Percentiles rank a stretch among this genome's conserved stretches.
Evolutionary conservation across 2,113 vertebrate genomes (phyloP).

Genomic region (Cranoglanis bouderius): DNA sequence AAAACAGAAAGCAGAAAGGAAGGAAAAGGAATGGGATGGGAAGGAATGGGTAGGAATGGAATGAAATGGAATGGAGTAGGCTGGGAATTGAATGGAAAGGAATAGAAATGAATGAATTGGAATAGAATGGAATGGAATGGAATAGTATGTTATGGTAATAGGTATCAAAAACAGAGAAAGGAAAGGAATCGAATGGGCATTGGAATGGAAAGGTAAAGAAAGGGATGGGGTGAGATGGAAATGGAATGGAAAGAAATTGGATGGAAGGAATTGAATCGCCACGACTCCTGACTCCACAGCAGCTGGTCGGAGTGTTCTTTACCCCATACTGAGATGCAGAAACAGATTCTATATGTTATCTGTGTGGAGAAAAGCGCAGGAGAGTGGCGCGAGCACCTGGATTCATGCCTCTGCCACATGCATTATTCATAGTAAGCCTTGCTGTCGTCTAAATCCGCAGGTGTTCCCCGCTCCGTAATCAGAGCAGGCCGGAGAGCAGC

Average conservation of each 20-base stretch:
- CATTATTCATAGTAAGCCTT: constrained; percentile 50
- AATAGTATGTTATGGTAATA: background rate
- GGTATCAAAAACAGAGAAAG: background rate
- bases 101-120: background rate
- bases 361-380: background rate
- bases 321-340: constrained; percentile 34
- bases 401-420: constrained; percentile 36
- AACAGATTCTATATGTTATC: constrained; percentile 45
- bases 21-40: background rate
- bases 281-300: constrained; percentile 25
- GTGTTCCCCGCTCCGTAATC: constrained; percentile 46
- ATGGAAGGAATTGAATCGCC: background rate
- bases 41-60: background rate
- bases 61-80: background rate
- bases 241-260: background rate
- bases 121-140: background rate
- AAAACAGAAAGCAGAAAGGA: too few relatives aligned
- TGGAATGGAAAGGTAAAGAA: background rate
- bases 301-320: constrained; percentile 39
- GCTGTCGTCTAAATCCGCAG: constrained; percentile 43
- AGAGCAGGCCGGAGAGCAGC: constrained; percentile 34
- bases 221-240: background rate
- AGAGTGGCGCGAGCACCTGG: constrained; percentile 36
- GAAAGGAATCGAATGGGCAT: background rate
- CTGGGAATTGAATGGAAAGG: background rate